Evolutionary conservation across 2,113 vertebrate species (phyloP).

Genomic region (Athene cunicularia): DNA sequence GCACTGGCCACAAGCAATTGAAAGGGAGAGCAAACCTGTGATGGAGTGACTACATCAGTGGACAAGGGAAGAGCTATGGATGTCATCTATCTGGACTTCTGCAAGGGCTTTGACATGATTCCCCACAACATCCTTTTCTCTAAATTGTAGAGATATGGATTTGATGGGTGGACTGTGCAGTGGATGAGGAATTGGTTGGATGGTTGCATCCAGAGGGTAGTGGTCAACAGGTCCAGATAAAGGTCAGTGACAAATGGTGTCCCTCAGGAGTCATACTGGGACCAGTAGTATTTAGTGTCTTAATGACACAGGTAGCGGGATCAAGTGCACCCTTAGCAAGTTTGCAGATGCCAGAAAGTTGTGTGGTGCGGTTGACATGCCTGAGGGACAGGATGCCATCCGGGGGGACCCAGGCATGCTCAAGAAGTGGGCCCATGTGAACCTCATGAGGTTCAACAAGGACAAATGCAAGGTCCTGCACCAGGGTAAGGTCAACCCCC

Average conservation of each 20-base stretch:
- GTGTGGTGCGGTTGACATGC: background rate
- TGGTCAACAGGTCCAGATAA: background rate
- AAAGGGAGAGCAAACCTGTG: background rate
- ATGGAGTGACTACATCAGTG: no score
- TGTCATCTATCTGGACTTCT: background rate
- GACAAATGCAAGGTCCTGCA: background rate
- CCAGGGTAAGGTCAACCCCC: accelerated
- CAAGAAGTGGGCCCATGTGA: background rate
- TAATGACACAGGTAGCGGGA: background rate
- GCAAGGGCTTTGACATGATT: background rate
- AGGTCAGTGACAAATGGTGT: background rate
- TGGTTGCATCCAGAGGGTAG: background rate
- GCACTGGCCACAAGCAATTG: background rate
- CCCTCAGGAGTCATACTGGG: accelerated
- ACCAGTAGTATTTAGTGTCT: background rate
- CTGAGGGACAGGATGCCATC: background rate
- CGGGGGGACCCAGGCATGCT: background rate
- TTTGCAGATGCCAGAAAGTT: background rate
- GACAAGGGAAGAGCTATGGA: background rate
- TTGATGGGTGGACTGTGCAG: background rate
- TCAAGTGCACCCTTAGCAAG: background rate
- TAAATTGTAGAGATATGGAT: background rate
- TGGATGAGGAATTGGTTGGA: background rate
- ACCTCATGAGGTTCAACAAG: background rate
- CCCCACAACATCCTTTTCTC: background rate